Base-by-base conservation (phyloP, 2,888 invertebrate genomes). In the Cosmia pyralina region DNA sequence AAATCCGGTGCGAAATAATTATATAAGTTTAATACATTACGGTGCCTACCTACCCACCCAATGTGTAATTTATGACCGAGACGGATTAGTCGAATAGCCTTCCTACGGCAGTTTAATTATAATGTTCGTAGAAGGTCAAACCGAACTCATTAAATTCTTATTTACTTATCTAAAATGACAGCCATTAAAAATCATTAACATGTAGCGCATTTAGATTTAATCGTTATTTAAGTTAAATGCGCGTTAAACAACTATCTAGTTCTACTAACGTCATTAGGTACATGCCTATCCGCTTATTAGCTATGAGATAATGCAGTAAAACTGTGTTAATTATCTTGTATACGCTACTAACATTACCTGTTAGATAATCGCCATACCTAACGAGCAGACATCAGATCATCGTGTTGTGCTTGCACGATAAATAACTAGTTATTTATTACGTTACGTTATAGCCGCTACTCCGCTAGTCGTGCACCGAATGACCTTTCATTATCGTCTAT, bases 401-500 rank as follows among this genome's bases (percentile, higher is more conserved):
- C 70, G 76, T 70, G 75, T 62, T 68, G 62, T 55, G 69, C 69
- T 78, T 60, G 72, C 72, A 81, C 84, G 80, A 85, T 89, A 87
- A 86, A 87, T 88, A 87, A 79, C 79, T 80, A 78, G 84, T 84
- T 86, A 87, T 87, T 87, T 86, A 89, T 88, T 85, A 86, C 83
- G 77, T 85, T 88, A 87, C 78, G 78, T 63, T 82, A 66, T 74
- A 72, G 83, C 44, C 44, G 68, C 84, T 84, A 41, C 38, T n/a
- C 67, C n/a, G 80, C 82, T 70, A 84, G 82, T 87, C 86, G 81
- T 89, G 87, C 83, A 83, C 82, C 70, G 75, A 84, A 79, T 91
- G 90, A 92, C 92, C 91, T 92, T 90, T 92, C 84, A 85, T n/a
- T 90, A 88, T 88, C 88, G 85, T 83, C 68, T 64, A 72, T 74